phyloP scores from a whole-genome alignment of 2,113 vertebrate genomes.

The Apeltes quadracus region DNA sequence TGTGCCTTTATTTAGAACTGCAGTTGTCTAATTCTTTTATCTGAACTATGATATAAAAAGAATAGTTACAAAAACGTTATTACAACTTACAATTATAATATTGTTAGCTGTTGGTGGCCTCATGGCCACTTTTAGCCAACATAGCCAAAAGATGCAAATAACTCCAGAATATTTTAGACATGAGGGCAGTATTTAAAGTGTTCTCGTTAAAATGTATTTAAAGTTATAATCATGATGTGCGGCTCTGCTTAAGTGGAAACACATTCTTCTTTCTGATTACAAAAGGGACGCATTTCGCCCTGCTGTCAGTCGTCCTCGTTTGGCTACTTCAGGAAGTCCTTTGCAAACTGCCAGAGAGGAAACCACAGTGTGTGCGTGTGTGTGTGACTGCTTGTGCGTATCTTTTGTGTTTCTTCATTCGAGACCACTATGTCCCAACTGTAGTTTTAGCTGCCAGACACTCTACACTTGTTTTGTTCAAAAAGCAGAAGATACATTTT shows the following conservation, averaged over 20 bases:
- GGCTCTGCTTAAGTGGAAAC: slow-evolving; percentile 20
- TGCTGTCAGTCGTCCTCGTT: slow-evolving; percentile 51
- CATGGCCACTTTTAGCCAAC: background rate
- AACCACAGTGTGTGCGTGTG: slow-evolving; percentile 70
- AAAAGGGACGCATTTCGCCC: slow-evolving; percentile 24
- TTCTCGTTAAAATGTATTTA: background rate
- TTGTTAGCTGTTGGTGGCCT: background rate
- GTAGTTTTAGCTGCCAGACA: slow-evolving; percentile 27
- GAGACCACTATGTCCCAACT: slow-evolving; percentile 39
- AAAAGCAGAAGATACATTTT: slow-evolving; percentile 3
- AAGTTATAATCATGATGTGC: background rate
- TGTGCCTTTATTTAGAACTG: background rate
- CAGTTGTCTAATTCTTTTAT: background rate
- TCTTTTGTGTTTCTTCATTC: slow-evolving; percentile 41
- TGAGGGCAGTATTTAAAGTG: background rate
- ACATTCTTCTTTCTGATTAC: background rate
- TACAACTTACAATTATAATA: background rate
- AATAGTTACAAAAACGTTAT: background rate
- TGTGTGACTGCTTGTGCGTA: background rate
- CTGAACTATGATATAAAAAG: background rate
- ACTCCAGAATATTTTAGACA: background rate
- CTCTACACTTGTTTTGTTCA: background rate
- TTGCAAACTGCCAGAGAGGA: slow-evolving; percentile 72
- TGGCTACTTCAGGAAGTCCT: slow-evolving; percentile 84
- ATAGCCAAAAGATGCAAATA: too few species aligned